Percentiles rank a stretch among this genome's conserved stretches.
Evolutionary conservation across 1,140 invertebrate species (phyloP).

Genomic region (Trachelipus rathkii): DNA sequence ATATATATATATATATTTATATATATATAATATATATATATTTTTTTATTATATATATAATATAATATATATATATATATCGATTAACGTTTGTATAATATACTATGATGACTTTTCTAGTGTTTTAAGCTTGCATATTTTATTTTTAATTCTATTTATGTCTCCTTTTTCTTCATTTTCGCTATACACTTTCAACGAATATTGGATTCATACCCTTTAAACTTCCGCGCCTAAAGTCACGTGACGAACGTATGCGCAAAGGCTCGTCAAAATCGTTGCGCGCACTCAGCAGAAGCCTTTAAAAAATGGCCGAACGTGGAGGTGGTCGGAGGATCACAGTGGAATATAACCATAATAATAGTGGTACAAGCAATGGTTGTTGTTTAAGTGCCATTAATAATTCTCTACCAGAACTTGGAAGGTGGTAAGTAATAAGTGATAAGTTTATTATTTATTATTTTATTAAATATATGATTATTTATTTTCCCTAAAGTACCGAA

Average conservation of each 20-base stretch:
- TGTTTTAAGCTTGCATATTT: too few relatives aligned
- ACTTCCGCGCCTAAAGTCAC: not conserved
- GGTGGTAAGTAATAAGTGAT: slow-evolving; percentile 38
- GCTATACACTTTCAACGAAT: not conserved
- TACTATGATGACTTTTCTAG: too few relatives aligned
- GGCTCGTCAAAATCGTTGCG: not conserved
- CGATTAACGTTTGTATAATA: too few relatives aligned
- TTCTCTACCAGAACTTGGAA: slow-evolving; percentile 45
- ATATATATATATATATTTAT: too few relatives aligned
- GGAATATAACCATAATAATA: slow-evolving; percentile 46
- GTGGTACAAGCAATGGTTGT: slow-evolving; percentile 41
- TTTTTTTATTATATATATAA: too few relatives aligned
- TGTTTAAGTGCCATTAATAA: slow-evolving; percentile 46
- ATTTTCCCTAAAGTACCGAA: too few relatives aligned
- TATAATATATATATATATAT: too few relatives aligned
- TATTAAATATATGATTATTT: too few relatives aligned
- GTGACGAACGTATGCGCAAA: not conserved
- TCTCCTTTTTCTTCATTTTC: not conserved
- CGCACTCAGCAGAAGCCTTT: slow-evolving; percentile 38
- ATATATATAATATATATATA: too few relatives aligned
- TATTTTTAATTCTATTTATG: not conserved
- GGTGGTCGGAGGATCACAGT: slow-evolving; percentile 42
- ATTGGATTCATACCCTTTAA: slow-evolving; percentile 5
- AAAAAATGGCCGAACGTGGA: slow-evolving; percentile 46
- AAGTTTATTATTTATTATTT: too few relatives aligned